Evolutionary conservation across 2,888 invertebrate genomes (phyloP).

Genomic region (Rambutsinella grinnellia): DNA sequence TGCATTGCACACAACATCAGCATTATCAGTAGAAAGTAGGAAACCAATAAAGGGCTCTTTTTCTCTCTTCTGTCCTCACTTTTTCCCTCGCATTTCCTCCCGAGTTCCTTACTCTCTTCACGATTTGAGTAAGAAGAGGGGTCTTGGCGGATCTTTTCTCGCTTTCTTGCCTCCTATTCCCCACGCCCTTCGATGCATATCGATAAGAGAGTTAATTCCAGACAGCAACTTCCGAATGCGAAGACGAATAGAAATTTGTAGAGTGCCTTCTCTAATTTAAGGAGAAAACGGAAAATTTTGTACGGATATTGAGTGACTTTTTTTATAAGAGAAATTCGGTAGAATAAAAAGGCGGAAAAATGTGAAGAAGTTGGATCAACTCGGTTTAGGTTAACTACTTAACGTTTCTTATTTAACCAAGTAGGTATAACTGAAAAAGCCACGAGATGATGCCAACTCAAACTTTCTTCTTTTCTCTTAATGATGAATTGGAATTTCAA

Average conservation of each 20-base stretch:
- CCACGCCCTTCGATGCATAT: constrained; percentile 21
- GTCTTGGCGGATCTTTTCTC: no score
- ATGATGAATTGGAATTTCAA: constrained; percentile 37
- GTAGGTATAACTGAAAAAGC: constrained; percentile 7
- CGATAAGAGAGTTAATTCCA: constrained; percentile 33
- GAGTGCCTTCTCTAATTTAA: constrained; percentile 10
- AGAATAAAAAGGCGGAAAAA: background rate
- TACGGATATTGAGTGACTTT: background rate
- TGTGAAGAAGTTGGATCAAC: background rate
- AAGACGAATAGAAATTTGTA: no score
- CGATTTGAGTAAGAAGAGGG: no score
- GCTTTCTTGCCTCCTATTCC: background rate
- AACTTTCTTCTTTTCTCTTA: constrained; percentile 13
- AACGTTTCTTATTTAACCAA: no score
- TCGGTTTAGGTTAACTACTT: background rate
- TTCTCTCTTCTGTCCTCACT: no score
- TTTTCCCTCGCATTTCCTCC: no score
- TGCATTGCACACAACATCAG: constrained; percentile 6
- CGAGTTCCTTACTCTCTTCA: no score
- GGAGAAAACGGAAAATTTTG: background rate
- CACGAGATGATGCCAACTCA: background rate
- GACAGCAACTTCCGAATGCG: constrained; percentile 31
- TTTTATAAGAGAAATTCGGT: background rate
- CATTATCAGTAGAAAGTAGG: constrained; percentile 3
- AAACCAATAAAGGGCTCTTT: constrained; percentile 33